These are phyloP conservation scores for Anolis apletophallus DNA, from an alignment of 2,797 vertebrate genomes.

Conservation along the genomic window DNA sequence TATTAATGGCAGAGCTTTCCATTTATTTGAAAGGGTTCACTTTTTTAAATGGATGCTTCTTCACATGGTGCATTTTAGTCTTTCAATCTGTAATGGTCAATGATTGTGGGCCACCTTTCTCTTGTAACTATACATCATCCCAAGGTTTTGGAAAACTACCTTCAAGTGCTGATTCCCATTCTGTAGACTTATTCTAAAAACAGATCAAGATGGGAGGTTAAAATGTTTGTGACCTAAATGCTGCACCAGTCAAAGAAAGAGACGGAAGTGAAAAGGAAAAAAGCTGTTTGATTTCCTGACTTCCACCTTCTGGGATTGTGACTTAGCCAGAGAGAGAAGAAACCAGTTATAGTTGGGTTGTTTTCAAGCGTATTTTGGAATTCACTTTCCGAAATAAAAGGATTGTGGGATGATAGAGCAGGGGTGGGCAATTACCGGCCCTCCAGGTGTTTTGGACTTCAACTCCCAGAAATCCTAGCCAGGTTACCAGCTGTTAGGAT, in stretches of 20 bases:
- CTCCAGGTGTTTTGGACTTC: too few relatives aligned
- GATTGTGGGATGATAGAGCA: not conserved
- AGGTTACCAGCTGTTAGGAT: too few relatives aligned
- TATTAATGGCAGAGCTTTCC: constrained; percentile 35
- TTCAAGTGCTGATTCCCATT: constrained; percentile 16
- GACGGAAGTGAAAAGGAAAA: constrained; percentile 10
- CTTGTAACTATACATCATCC: not conserved
- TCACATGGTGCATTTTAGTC: not conserved
- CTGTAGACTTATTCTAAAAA: constrained; percentile 24
- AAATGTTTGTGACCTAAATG: constrained; percentile 25
- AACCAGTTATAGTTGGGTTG: not conserved
- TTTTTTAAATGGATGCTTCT: not conserved
- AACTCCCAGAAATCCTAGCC: too few relatives aligned
- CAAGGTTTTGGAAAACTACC: not conserved
- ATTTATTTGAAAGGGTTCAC: not conserved
- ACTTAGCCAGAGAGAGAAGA: not conserved
- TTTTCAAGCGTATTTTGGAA: not conserved
- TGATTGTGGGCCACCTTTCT: not conserved
- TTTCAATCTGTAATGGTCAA: not conserved
- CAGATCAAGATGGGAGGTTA: not conserved
- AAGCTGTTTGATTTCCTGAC: rapidly evolving
- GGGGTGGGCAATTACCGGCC: too few relatives aligned
- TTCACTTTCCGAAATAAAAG: not conserved
- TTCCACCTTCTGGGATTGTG: not conserved
- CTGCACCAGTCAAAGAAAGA: not conserved